phyloP scores from a whole-genome alignment of 2,113 vertebrate species.

The Eudyptes chrysolophus region DNA sequence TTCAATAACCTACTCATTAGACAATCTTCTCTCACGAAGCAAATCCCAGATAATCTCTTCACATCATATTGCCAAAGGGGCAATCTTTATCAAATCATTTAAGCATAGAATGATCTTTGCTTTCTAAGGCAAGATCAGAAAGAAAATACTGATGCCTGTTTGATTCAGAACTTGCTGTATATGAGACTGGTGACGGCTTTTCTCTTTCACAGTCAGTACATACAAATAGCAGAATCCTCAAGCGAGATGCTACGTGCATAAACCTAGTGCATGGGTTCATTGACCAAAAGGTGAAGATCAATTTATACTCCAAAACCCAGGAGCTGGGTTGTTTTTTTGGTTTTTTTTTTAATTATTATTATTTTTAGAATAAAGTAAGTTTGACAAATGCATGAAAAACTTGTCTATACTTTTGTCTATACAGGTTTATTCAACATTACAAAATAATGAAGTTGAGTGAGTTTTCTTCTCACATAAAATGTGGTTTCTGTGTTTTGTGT shows the following conservation, averaged over 20 bases:
- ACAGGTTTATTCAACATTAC: neutral
- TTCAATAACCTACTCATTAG: slow-evolving; percentile 43
- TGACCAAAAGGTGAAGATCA: neutral
- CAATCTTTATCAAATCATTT: slow-evolving; percentile 27
- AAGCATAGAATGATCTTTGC: neutral
- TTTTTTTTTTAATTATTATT: too few species aligned
- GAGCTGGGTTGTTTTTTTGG: neutral
- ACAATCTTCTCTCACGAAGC: slow-evolving; percentile 29
- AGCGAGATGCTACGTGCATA: neutral
- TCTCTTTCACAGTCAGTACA: neutral
- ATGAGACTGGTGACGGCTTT: neutral
- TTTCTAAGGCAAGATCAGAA: neutral
- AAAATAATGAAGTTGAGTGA: neutral
- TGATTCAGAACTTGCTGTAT: neutral
- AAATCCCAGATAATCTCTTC: slow-evolving; percentile 50
- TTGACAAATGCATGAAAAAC: neutral
- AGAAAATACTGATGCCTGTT: neutral
- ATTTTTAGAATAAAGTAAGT: neutral
- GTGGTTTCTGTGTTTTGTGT: neutral
- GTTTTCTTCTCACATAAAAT: neutral
- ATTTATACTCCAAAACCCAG: neutral
- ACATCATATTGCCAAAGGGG: neutral
- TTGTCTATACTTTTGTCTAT: neutral
- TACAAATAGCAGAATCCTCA: neutral
- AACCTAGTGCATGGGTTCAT: neutral